These are phyloP conservation scores for Bombycilla garrulus DNA, from an alignment of 2,113 vertebrate genomes.

Conservation along the genomic window DNA sequence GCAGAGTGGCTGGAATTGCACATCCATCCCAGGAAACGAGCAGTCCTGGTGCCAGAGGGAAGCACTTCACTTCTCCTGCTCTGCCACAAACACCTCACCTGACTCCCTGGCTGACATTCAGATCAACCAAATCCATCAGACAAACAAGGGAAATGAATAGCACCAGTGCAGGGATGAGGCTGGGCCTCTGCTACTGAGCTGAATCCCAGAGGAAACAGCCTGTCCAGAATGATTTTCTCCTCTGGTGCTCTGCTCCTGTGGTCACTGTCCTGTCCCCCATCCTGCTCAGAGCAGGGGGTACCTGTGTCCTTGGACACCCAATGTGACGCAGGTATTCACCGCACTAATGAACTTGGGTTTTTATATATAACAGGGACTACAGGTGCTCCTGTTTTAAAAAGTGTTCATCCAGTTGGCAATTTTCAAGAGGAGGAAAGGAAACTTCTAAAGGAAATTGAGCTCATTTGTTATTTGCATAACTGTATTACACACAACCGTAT, in stretches of 20 bases:
- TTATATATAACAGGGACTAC: neutral
- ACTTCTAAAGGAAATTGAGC: neutral
- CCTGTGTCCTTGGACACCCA: neutral
- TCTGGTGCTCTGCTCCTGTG: neutral
- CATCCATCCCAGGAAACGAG: neutral
- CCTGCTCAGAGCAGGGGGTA: neutral
- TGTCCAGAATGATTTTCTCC: neutral
- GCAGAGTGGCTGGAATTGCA: neutral
- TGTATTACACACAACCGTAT: neutral
- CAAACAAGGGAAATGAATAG: neutral
- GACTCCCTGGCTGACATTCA: neutral
- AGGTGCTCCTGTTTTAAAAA: neutral
- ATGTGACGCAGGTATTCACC: neutral
- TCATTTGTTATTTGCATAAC: constrained; percentile 25
- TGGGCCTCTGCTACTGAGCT: neutral
- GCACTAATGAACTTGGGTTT: neutral
- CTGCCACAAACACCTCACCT: neutral
- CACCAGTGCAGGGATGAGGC: neutral
- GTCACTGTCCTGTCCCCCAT: neutral
- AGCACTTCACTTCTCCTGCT: neutral
- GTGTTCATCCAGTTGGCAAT: neutral
- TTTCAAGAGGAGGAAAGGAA: neutral
- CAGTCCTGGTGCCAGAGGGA: neutral
- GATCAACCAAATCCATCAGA: neutral
- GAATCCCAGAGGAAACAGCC: neutral